Evolutionary conservation across 2,797 vertebrate species (phyloP).

Genomic region (Loris lydekkerianus): DNA sequence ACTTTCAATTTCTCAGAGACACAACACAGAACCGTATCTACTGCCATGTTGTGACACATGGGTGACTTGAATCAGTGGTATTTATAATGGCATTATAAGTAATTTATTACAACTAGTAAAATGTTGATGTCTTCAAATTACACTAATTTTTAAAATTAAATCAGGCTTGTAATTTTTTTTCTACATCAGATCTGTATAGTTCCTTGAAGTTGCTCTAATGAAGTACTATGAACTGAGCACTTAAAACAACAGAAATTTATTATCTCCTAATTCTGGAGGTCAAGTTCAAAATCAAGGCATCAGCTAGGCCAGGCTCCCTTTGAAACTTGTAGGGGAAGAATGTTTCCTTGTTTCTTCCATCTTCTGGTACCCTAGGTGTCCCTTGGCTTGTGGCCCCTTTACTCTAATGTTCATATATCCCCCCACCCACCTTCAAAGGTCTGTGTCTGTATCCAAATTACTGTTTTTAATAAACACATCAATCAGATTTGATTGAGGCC

Average conservation of each 20-base stretch:
- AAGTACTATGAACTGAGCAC: background rate
- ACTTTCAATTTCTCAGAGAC: background rate
- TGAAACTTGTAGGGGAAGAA: background rate
- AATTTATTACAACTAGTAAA: constrained; percentile 28
- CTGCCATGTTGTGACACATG: background rate
- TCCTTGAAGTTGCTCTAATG: background rate
- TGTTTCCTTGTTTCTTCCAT: background rate
- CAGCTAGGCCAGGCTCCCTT: background rate
- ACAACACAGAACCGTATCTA: background rate
- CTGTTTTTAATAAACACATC: background rate
- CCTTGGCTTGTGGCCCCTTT: background rate
- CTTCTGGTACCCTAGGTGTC: background rate
- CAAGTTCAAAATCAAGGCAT: background rate
- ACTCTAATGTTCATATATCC: background rate
- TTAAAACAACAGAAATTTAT: background rate
- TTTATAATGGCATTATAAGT: background rate
- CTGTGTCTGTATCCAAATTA: background rate
- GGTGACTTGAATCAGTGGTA: background rate
- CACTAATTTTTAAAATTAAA: background rate
- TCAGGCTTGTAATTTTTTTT: background rate
- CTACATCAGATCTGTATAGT: background rate
- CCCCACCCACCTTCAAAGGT: background rate
- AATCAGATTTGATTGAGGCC: background rate
- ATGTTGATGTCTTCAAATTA: constrained; percentile 2
- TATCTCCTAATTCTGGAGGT: background rate